Evolutionary conservation across 1,140 invertebrate species (phyloP).

Genomic region (Tribolium madens): DNA sequence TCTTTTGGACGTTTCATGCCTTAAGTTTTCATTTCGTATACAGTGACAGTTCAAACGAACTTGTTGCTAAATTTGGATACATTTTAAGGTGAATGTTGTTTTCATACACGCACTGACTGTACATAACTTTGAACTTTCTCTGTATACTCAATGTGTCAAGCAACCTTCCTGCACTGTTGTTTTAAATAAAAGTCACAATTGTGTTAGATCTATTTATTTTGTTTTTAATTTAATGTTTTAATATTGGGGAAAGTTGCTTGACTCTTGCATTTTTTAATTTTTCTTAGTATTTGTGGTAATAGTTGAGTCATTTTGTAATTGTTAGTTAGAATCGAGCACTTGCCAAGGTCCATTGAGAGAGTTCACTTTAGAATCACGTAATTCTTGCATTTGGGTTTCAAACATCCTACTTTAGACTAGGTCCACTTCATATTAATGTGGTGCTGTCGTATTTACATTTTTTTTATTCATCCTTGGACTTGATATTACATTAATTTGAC

Average conservation of each 20-base stretch:
- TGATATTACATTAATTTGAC: slow-evolving; percentile 43
- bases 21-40: slow-evolving; percentile 39
- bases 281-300: slow-evolving; percentile 43
- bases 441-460: slow-evolving; percentile 27
- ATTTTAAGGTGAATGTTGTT: slow-evolving; percentile 33
- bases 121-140: slow-evolving; percentile 41
- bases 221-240: slow-evolving; percentile 39
- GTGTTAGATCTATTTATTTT: slow-evolving; percentile 32
- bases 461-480: slow-evolving; percentile 15
- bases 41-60: slow-evolving; percentile 27
- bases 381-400: slow-evolving; percentile 29
- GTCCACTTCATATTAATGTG: slow-evolving; percentile 43
- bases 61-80: slow-evolving; percentile 18
- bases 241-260: slow-evolving; percentile 36
- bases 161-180: slow-evolving; percentile 27
- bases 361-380: slow-evolving; percentile 39
- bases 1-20: slow-evolving; percentile 36
- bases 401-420: slow-evolving; percentile 42
- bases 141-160: slow-evolving; percentile 36
- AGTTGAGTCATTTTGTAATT: slow-evolving; percentile 45
- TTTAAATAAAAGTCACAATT: slow-evolving; percentile 12
- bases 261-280: slow-evolving; percentile 42
- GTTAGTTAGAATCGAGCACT: slow-evolving; percentile 42
- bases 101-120: slow-evolving; percentile 25
- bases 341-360: slow-evolving; percentile 43